phyloP scores from a whole-genome alignment of 2,888 invertebrate species.

The Phaonia tiefii region DNA sequence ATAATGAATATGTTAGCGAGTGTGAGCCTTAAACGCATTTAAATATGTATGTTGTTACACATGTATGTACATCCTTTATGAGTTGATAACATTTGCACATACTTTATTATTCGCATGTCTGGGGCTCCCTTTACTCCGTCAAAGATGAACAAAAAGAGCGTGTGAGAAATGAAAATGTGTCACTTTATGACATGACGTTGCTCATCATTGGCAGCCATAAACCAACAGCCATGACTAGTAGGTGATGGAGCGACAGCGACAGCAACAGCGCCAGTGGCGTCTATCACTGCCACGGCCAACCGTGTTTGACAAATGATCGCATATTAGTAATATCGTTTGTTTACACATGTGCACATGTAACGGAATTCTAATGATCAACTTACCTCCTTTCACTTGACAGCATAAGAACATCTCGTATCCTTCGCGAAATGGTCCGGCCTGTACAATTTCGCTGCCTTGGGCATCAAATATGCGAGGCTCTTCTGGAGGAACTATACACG shows the following conservation, averaged over 20 bases:
- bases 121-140: neutral
- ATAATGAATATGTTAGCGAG: conserved; percentile 28
- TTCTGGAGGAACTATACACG: conserved; percentile 87
- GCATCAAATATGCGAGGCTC: conserved; percentile 91
- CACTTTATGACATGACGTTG: conserved; percentile 35
- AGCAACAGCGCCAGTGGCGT: neutral
- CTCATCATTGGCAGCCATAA: neutral
- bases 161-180: conserved; percentile 34
- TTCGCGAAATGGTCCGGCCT: conserved; percentile 93
- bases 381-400: conserved; percentile 94
- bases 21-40: neutral
- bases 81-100: conserved; percentile 51
- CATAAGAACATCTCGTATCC: conserved; percentile 91
- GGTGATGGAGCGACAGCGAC: too few relatives aligned
- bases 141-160: neutral
- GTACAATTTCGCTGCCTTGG: conserved; percentile 89
- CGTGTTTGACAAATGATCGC: neutral
- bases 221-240: neutral
- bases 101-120: conserved; percentile 39
- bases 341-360: neutral
- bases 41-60: neutral
- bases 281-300: conserved; percentile 61
- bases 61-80: conserved; percentile 44
- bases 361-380: conserved; percentile 74
- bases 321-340: neutral